phyloP scores from a whole-genome alignment of 2,797 vertebrate species.

The Siniperca undulata region DNA sequence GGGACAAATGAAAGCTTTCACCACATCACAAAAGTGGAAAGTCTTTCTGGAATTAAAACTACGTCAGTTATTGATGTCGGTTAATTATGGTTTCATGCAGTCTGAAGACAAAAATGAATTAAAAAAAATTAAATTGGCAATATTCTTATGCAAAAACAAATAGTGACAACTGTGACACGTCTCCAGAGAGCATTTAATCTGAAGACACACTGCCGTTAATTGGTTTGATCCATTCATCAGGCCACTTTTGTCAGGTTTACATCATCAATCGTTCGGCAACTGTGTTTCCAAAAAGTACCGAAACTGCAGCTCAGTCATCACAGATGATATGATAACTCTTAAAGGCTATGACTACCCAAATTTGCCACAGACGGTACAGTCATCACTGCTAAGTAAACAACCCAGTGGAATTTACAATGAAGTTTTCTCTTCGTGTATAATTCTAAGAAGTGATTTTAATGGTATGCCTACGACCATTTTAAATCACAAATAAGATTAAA shows the following conservation, averaged over 20 bases:
- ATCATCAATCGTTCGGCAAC: conserved; percentile 3
- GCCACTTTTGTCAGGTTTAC: conserved; percentile 8
- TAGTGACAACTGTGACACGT: background rate
- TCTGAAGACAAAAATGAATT: background rate
- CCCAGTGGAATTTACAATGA: conserved; percentile 34
- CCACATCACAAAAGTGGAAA: background rate
- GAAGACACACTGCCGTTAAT: background rate
- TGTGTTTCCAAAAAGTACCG: conserved; percentile 36
- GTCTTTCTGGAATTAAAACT: background rate
- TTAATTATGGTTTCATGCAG: background rate
- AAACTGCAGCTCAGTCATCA: conserved; percentile 41
- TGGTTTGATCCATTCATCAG: conserved; percentile 26
- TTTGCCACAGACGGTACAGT: conserved; percentile 16
- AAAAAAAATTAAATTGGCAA: background rate
- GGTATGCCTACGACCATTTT: background rate
- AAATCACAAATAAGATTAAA: background rate
- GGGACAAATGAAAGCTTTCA: background rate
- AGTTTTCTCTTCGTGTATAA: background rate
- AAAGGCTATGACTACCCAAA: conserved; percentile 22
- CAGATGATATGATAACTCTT: conserved; percentile 44
- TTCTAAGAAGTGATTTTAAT: conserved; percentile 28
- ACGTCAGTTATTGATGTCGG: background rate
- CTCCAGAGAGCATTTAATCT: background rate
- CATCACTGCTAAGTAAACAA: conserved; percentile 20
- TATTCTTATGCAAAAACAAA: background rate